Evolutionary conservation across 2,113 vertebrate genomes (phyloP).

Genomic region (Nannobrachium achirus): DNA sequence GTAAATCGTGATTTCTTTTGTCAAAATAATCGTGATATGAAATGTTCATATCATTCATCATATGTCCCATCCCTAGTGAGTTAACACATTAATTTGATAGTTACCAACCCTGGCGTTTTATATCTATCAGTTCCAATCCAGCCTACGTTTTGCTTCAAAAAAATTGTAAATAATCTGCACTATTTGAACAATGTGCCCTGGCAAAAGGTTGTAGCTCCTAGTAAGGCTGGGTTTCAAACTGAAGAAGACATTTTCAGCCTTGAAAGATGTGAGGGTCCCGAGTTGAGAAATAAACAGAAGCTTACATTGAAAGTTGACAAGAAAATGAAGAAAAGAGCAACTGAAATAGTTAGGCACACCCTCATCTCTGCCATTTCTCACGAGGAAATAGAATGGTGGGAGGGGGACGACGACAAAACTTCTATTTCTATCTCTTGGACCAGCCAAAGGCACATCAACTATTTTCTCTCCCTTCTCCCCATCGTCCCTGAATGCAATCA

Average conservation of each 20-base stretch:
- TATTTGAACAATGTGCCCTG: too few species aligned
- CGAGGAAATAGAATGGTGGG: conserved; percentile 74
- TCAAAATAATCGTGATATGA: too few species aligned
- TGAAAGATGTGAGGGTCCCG: conserved; percentile 31
- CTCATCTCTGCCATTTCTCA: conserved; percentile 76
- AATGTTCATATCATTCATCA: too few species aligned
- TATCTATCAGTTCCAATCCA: conserved; percentile 49
- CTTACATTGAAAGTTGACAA: conserved; percentile 51
- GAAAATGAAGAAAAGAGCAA: conserved; percentile 60
- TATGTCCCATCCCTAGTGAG: too few species aligned
- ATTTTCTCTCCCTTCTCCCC: conserved; percentile 73
- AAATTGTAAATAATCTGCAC: too few species aligned
- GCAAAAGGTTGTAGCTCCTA: conserved; percentile 38
- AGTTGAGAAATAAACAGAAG: conserved; percentile 55
- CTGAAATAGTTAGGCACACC: conserved; percentile 71
- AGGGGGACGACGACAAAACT: conserved; percentile 71
- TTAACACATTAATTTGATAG: conserved; percentile 52
- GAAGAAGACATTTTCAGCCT: conserved; percentile 40
- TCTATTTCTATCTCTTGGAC: conserved; percentile 86
- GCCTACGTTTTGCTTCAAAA: conserved; percentile 37
- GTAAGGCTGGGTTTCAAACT: conserved; percentile 40
- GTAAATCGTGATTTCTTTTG: too few species aligned
- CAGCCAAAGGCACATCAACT: conserved; percentile 91
- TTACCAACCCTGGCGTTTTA: too few species aligned
- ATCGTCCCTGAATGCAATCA: conserved; percentile 90